Base-by-base conservation (phyloP, 2,113 vertebrate genomes). In the Sakesphorus luctuosus region DNA sequence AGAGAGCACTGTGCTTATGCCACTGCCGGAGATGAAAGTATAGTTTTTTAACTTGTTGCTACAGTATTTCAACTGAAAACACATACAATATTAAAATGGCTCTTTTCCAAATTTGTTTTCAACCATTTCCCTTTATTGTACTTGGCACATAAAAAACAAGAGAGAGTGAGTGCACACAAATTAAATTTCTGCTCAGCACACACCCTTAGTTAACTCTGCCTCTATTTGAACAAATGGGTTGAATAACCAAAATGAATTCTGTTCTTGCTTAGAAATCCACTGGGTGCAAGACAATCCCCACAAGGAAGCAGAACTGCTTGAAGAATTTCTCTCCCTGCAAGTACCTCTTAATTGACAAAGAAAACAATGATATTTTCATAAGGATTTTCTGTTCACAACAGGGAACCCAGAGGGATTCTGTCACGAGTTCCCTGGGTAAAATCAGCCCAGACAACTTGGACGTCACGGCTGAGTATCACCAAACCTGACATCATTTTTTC, bases 61-160 rank as follows among this genome's bases (percentile, higher is more conserved):
- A 35, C 40, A 94, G 9, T 44, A 81, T 47, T 61, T 75, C 65
- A 84, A 65, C 73, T 62, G 78, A 79, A 94, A 94, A 87, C 28
- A 68, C 16, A 80, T 56, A 58, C 50, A 87, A 35, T 66, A 87
- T 91, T 91, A 90, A 91, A 91, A 93, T 67, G 47, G 47, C 35
- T 80, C 15, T 76, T 88, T 71, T 77, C 72, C 82, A 90, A 83
- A 93, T 84, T 93, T 52, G 50, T 77, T 88, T 89, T 40, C 40
- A 81, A 83, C 33, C 18, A 31, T 59, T 93, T 67, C 68, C 15
- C 93, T 59, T 36, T 36, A 77, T 69, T 0, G 0, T 18, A 38
- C 52, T 80, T 2, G 3, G 55, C 83, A 67, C 33, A 52, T 26
- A 29, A 1, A 13, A n/a, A 58, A 26, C 36, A 19, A 72, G 16